These are phyloP conservation scores for Upupa epops DNA, from an alignment of 2,113 vertebrate genomes.

Conservation along the genomic window DNA sequence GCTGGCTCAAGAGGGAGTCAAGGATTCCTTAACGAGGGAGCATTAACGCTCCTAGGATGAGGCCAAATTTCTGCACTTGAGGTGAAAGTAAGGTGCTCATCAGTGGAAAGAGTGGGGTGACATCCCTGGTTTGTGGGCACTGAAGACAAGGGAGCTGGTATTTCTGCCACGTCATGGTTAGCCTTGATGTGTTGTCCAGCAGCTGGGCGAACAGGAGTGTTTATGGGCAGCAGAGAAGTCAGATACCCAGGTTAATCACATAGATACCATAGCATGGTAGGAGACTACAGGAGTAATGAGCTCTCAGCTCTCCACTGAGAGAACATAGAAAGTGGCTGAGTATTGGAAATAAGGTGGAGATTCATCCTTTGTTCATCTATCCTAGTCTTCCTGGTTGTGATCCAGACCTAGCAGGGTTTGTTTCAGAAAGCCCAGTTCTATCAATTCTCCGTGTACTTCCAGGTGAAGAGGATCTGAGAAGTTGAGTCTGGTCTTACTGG, in stretches of 20 bases:
- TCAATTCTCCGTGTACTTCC: neutral
- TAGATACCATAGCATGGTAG: neutral
- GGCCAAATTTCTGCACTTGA: neutral
- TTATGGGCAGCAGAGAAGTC: neutral
- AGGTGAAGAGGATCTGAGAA: neutral
- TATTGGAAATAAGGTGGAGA: neutral
- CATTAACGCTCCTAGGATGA: neutral
- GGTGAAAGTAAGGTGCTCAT: neutral
- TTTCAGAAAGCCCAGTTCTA: neutral
- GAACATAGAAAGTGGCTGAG: neutral
- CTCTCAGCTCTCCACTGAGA: too few relatives aligned
- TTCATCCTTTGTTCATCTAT: neutral
- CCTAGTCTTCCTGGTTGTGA: neutral
- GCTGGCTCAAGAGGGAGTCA: neutral
- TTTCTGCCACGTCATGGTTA: fast-evolving
- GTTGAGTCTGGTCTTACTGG: neutral
- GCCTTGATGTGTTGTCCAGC: fast-evolving
- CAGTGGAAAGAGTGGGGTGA: neutral
- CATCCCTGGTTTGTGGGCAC: neutral
- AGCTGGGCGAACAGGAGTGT: neutral
- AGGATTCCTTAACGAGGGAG: neutral
- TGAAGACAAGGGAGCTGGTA: neutral
- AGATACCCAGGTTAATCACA: neutral
- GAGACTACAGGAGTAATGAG: too few relatives aligned
- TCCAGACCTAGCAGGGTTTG: neutral